Evolutionary conservation across 1,140 invertebrate species (phyloP), one percentile per base, ranked within the genome.

Genomic region (Orchesella cincta): DNA sequence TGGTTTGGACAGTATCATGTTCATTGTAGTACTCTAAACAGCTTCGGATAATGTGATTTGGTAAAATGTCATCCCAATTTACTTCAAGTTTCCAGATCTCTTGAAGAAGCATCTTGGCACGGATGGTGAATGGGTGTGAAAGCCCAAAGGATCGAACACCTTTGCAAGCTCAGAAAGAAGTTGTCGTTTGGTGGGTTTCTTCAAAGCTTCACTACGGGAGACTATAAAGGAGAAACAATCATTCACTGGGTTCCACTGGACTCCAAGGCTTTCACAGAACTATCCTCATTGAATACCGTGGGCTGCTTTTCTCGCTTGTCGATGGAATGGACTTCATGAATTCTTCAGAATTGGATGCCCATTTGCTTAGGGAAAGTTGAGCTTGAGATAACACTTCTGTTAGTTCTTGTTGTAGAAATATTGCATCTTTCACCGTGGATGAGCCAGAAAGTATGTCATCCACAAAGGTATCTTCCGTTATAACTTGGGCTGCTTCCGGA

Each of bases 91-190:
- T 79, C 79, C 81, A 82, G 5, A 82, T 33, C 57, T 75, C 71
- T 62, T 80, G 80, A 18, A 79, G 52, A 0, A 82, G 31, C 3
- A 80, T 39, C 52, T 76, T 82, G 18, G 77, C 80, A 18, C 73
- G 57, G 23, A 81, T 74, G 0, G 57, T 76, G 8, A 81, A 54
- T 1, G 79, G 81, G 14, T 74, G 36, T 16, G 79, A 8, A 16
- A 70, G 74, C 79, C 74, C 1, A 82, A 23, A 8, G 81, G 79
- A 75, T 82, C 81, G 35, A 79, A 81, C 18, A 79, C 57, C 51
- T 73, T 70, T n/a, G 80, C 77, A 1, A 76, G 67, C 2, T 46
- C 29, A 3, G 73, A 74, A 18, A 81, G 78, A 16, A 80, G 34
- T 1, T 34, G 33, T 0, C 79, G 34, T 46, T 81, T 81, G 16